Evolutionary conservation across 2,888 invertebrate species (phyloP), one percentile per base, ranked within the genome.

Genomic region (Drosophila suboccidentalis): DNA sequence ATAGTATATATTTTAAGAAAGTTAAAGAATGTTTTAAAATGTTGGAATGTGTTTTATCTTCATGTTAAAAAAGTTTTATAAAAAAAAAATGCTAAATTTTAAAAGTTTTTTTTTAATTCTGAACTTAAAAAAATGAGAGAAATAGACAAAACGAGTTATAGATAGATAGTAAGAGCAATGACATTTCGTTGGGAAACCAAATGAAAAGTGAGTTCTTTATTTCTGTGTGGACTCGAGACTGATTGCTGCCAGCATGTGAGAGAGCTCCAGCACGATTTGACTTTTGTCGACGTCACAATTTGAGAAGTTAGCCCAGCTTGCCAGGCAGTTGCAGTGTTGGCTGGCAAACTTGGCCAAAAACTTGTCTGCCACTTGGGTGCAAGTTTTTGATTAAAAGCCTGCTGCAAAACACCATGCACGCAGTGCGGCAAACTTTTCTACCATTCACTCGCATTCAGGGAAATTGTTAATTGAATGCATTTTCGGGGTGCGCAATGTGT

Each of bases 391-490:
- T 85, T 89, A 85, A 85, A 84, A 85, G 86, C 88, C 83, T 63
- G 63, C 73, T 51, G 62, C 68, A 79, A 60, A 74, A 74, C 69
- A 80, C 66, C 71, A 72, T 65, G 76, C 60, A 85, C 85, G 71
- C 75, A 74, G n/a, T 72, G 73, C 61, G 50, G 46, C 44, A 67
- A 78, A 75, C 39, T 78, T 77, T 67, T 55, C 44, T 47, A 44
- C 60, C 72, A 66, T 55, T 59, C 51, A 66, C 59, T 59, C 51
- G 53, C 63, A 70, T 43, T 54, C 64, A 32, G 46, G 43, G 65
- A 82, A 84, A 89, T 87, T 87, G 89, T 89, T 89, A 84, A 84
- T 84, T 89, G 84, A 84, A 84, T 84, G 84, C 87, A 84, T 82
- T 79, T 78, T 64, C 43, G 64, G 72, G 67, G 54, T 46, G 59